Conservation (phyloP, 2,888 invertebrate species). For the Phalangium opilio region DNA sequence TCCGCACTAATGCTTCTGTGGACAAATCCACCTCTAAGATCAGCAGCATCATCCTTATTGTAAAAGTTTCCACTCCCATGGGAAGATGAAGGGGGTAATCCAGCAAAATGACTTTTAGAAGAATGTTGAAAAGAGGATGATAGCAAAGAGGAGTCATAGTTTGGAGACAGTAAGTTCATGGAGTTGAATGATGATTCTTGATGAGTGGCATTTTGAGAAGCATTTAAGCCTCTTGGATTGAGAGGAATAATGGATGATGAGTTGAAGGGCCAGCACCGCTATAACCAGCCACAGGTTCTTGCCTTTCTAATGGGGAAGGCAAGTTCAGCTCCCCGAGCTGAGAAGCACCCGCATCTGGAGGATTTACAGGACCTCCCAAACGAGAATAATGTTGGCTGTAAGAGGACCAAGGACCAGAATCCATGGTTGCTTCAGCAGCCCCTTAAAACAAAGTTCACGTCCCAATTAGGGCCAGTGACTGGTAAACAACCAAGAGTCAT, state of each 20-base stretch:
- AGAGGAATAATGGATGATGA: slow-evolving; percentile 12
- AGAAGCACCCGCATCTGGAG: slow-evolving; percentile 13
- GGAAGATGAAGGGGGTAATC: slow-evolving; percentile 11
- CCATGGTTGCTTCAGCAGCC: slow-evolving; percentile 16
- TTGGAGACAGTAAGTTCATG: slow-evolving; percentile 10
- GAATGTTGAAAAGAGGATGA: slow-evolving; percentile 11
- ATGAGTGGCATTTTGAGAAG: slow-evolving; percentile 16
- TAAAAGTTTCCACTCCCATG: slow-evolving; percentile 12
- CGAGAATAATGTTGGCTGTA: slow-evolving; percentile 22
- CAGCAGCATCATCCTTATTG: slow-evolving; percentile 15
- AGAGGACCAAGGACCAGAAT: slow-evolving; percentile 21
- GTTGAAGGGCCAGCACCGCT: slow-evolving; percentile 13
- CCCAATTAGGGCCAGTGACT: too few species aligned
- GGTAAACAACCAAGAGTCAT: too few species aligned
- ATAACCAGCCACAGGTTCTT: slow-evolving; percentile 20
- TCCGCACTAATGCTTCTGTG: slow-evolving; percentile 14
- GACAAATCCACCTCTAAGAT: slow-evolving; percentile 19
- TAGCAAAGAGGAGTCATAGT: slow-evolving; percentile 14
- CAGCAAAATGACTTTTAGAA: slow-evolving; percentile 15
- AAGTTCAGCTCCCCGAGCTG: slow-evolving; percentile 19
- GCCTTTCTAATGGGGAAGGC: slow-evolving; percentile 15
- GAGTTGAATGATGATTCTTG: slow-evolving; percentile 13
- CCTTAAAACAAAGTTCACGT: too few species aligned
- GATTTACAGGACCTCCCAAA: slow-evolving; percentile 18
- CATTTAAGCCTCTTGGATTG: slow-evolving; percentile 19